Base-by-base conservation (phyloP, 2,888 invertebrate genomes). In the Hypselothyrea guttata region DNA sequence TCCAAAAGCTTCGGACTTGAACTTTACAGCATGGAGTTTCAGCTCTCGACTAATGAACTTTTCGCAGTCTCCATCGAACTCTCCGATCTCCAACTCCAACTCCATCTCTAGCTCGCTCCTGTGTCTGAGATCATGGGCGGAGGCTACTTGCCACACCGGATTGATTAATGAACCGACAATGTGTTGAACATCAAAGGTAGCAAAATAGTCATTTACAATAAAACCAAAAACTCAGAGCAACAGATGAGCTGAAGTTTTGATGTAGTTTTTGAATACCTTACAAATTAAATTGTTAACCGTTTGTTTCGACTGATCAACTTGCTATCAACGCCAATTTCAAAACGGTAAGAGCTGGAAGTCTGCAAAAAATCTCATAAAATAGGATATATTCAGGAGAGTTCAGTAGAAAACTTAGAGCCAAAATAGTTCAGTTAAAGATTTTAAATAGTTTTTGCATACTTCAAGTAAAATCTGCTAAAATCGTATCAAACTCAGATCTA, bases 161-260 rank as follows among this genome's bases (percentile, higher is more conserved):
- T 49, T 84, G 86, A 84, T 84, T 84, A 84, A 84, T 84, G 83
- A 71, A 69, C 67, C 61, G 65, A 66, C 69, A 71, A 77, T 48
- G 86, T 86, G 86, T 86, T 84, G 71, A 81, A 54, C 81, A 81
- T 71, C 69, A 72, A 71, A 71, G 71, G 61, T 75, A 73, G 75
- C 73, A 86, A 83, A 86, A 81, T 73, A 81, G 68, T 84, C 71
- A 86, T 86, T 86, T 86, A 72, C 71, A 81, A 81, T 60, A 67
- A 53, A 64, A 48, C 38, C 40, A 53, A 41, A 41, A 18, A 7
- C 8, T 27, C 22, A 38, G 41, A 27, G 4, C 48, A 11, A 47
- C 41, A 60, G 73, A 68, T 61, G 67, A 44, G 58, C 60, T 58
- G 52, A 12, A 71, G 70, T 62, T 71, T 68, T 71, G 69, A 75